These are phyloP conservation scores for Seriola aureovittata DNA, from an alignment of 2,113 vertebrate species.

Conservation along the genomic window DNA sequence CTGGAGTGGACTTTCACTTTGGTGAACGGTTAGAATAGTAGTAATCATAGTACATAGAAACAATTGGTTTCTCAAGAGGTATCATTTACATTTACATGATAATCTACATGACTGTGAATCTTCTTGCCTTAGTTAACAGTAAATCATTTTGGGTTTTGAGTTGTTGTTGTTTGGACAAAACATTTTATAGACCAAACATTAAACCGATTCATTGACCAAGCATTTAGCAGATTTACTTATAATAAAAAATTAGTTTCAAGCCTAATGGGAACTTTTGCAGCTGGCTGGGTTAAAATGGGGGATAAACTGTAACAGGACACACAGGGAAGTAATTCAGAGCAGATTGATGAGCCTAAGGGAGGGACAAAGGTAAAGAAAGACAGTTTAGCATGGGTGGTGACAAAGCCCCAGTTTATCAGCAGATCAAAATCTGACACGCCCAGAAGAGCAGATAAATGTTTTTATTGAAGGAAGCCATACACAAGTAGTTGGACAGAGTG, in stretches of 20 bases:
- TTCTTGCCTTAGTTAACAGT: too few relatives aligned
- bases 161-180: too few relatives aligned
- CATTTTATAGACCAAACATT: too few relatives aligned
- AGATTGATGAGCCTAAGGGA: background rate
- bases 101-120: too few relatives aligned
- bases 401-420: background rate
- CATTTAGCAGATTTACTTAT: background rate
- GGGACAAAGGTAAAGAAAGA: background rate
- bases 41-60: background rate
- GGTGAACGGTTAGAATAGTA: background rate
- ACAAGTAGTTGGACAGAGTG: conserved; percentile 54
- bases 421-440: conserved; percentile 47
- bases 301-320: background rate
- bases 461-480: conserved; percentile 47
- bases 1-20: background rate
- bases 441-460: conserved; percentile 54
- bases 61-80: too few relatives aligned
- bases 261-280: background rate
- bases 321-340: background rate
- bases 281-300: background rate
- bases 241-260: background rate
- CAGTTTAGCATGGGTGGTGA: background rate
- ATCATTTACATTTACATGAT: too few relatives aligned
- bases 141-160: too few relatives aligned
- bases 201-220: too few relatives aligned